Percentiles rank a stretch among this genome's conserved stretches.
phyloP scores from a whole-genome alignment of 2,113 vertebrate genomes.

The Protobothrops flavoviridis region DNA sequence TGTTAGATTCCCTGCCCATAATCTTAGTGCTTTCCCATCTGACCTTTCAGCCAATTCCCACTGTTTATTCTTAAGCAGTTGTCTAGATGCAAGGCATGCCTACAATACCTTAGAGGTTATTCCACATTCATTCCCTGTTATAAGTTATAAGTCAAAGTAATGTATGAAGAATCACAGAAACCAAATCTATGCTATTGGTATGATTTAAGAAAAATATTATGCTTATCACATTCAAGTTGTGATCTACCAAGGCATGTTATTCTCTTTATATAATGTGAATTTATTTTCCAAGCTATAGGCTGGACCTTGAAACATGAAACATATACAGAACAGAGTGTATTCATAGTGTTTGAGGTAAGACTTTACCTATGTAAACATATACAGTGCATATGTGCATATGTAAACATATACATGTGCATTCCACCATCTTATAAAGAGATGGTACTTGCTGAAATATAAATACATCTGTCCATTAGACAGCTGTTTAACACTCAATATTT shows the following conservation, averaged over 20 bases:
- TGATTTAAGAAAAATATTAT: background rate
- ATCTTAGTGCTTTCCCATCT: conserved; percentile 68
- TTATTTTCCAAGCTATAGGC: background rate
- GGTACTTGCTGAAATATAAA: background rate
- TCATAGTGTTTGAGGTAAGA: background rate
- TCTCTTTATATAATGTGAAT: background rate
- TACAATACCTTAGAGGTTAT: conserved; percentile 47
- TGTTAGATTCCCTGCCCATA: conserved; percentile 65
- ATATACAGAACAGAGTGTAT: background rate
- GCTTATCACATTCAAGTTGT: background rate
- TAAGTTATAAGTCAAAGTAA: conserved; percentile 44
- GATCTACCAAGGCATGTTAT: background rate
- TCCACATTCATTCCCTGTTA: conserved; percentile 55
- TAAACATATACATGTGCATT: background rate
- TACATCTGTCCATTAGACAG: background rate
- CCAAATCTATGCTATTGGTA: background rate
- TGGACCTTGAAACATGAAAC: background rate
- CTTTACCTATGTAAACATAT: background rate
- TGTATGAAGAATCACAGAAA: conserved; percentile 33
- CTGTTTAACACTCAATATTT: background rate
- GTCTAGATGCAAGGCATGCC: conserved; percentile 38
- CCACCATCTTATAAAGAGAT: background rate
- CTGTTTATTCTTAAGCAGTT: conserved; percentile 47
- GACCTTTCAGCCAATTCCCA: conserved; percentile 62
- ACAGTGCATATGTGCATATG: background rate